Evolutionary conservation across 2,888 invertebrate species (phyloP).

Genomic region (Zootermopsis nevadensis): DNA sequence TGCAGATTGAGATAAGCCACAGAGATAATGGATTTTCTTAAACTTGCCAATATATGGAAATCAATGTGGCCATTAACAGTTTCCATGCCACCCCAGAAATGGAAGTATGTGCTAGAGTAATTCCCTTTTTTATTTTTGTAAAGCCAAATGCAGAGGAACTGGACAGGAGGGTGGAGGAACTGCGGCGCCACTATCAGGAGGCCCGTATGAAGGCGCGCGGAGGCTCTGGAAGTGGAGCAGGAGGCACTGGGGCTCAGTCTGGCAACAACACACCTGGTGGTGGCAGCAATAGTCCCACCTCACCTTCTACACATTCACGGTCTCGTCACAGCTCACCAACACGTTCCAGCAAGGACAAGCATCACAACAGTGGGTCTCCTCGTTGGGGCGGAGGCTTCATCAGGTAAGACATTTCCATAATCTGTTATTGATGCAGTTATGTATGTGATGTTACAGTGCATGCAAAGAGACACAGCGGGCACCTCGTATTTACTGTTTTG

Average conservation of each 20-base stretch:
- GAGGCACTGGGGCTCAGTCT: constrained; percentile 62
- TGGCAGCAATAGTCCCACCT: constrained; percentile 70
- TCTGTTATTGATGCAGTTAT: neutral
- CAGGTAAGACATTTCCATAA: constrained; percentile 14
- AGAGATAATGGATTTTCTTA: too few species aligned
- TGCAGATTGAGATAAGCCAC: too few species aligned
- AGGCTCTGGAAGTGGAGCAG: constrained; percentile 61
- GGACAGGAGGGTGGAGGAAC: constrained; percentile 79
- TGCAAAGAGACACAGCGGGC: too few species aligned
- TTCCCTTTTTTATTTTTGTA: constrained; percentile 38
- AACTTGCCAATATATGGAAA: too few species aligned
- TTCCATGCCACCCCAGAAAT: too few species aligned
- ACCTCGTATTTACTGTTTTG: too few species aligned
- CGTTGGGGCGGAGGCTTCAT: constrained; percentile 43
- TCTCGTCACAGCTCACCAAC: constrained; percentile 33
- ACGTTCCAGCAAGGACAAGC: constrained; percentile 34
- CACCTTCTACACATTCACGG: constrained; percentile 57
- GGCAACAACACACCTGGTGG: constrained; percentile 73
- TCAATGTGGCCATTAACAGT: too few species aligned
- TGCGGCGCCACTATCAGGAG: constrained; percentile 77
- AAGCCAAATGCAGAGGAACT: constrained; percentile 77
- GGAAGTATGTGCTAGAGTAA: too few species aligned
- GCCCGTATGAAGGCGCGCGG: constrained; percentile 67
- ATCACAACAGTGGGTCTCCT: constrained; percentile 32
- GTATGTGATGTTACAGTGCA: too few species aligned